Evolutionary conservation across 53 echinoderm and acorn worm genomes (phyloP).

Genomic region (Temnopleurus reevesii): DNA sequence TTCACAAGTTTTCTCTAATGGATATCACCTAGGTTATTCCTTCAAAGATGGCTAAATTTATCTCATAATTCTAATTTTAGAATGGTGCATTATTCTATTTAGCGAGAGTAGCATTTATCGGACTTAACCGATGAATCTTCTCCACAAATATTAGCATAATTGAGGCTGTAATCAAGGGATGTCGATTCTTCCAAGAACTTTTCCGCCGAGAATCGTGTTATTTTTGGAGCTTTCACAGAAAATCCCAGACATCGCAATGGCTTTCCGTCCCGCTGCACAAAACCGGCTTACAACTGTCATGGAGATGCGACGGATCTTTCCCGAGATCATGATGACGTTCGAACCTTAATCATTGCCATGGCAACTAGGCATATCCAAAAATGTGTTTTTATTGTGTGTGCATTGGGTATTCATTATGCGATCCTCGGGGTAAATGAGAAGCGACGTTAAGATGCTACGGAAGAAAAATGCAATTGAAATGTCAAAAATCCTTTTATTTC

Average conservation of each 20-base stretch:
- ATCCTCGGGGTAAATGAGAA: background rate
- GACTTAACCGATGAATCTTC: no score
- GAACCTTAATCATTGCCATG: constrained; percentile 38
- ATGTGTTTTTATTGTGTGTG: constrained; percentile 41
- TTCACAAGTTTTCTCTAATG: no score
- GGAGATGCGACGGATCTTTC: background rate
- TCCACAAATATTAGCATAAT: no score
- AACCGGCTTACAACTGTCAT: background rate
- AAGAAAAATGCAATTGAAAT: constrained; percentile 40
- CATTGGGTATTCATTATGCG: constrained; percentile 32
- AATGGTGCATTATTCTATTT: background rate
- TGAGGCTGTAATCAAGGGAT: background rate
- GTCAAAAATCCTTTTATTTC: constrained; percentile 52
- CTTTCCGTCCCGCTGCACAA: background rate
- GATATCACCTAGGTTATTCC: no score
- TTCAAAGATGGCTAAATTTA: no score
- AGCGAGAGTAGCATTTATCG: background rate
- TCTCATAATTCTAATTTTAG: background rate
- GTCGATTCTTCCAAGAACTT: background rate
- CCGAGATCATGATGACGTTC: background rate
- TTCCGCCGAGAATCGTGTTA: background rate
- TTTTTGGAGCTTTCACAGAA: background rate
- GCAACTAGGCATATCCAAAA: constrained; percentile 4
- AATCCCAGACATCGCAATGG: background rate
- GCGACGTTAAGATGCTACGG: background rate